These are phyloP conservation scores for Sphaeridia pumilis DNA, from an alignment of 2,888 invertebrate genomes.

Conservation along the genomic window DNA sequence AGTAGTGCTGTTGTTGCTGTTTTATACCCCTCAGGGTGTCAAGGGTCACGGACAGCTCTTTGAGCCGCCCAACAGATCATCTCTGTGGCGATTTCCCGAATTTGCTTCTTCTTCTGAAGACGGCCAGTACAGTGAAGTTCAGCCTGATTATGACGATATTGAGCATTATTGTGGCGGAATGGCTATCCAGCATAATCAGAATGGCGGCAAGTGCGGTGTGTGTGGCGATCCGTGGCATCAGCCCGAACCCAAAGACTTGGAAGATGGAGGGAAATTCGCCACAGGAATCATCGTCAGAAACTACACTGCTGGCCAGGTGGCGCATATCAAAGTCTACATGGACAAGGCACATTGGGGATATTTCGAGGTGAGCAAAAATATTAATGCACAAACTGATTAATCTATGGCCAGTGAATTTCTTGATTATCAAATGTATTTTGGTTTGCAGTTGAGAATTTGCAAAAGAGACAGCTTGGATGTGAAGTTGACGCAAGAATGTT, in stretches of 20 bases:
- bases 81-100: conserved; percentile 20
- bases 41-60: conserved; percentile 18
- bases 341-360: conserved; percentile 16
- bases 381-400: neutral
- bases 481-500: conserved; percentile 8
- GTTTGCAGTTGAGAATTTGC: conserved; percentile 12
- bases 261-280: conserved; percentile 24
- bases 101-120: conserved; percentile 7
- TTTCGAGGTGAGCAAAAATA: conserved; percentile 5
- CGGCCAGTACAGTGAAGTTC: no score
- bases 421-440: neutral
- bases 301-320: conserved; percentile 17
- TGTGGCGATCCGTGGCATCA: conserved; percentile 28
- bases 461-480: conserved; percentile 3
- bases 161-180: conserved; percentile 24
- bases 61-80: conserved; percentile 19
- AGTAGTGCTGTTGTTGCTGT: neutral
- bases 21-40: neutral
- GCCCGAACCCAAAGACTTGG: conserved; percentile 21
- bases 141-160: conserved; percentile 22
- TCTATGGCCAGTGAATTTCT: neutral
- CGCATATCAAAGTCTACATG: conserved; percentile 15
- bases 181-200: conserved; percentile 1
- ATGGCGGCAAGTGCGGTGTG: conserved; percentile 19
- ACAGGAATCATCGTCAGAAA: conserved; percentile 18